Base-by-base conservation (phyloP, 2,113 vertebrate species). In the Cephalopterus ornatus region DNA sequence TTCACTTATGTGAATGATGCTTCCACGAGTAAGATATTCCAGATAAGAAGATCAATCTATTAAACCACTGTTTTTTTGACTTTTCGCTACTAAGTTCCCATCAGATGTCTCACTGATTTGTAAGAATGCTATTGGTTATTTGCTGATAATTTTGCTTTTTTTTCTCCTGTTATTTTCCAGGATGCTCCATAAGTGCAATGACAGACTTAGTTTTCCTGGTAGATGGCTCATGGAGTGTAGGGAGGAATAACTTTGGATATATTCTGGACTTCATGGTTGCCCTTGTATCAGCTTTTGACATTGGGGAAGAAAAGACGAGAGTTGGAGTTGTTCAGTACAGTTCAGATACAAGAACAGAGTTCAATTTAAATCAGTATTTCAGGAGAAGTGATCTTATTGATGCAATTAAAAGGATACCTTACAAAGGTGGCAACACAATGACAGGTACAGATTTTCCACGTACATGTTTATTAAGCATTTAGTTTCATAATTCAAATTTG, bases 241-340 rank as follows among this genome's bases (percentile, higher is more conserved):
- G 99, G 32, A 98, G 98, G 95, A 98, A 97, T 27, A 99, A 99
- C 97, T 99, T 99, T n/a, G 98, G 98, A 85, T 97, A 98, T 91
- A 98, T 99, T 89, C 98, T 99, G 85, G 98, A 96, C 85, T 99
- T 99, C 71, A 98, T 99, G 74, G 96, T 98, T 59, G 98, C 98
- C 27, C 97, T 98, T 72, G 98, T 99, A 24, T 98, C 98, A 46
- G 99, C 99, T 59, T 99, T 99, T 92, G 98, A 99, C 83, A 98
- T 99, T n/a, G 98, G 98, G 20, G 98, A 98, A 91, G 99, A 99
- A 42, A 98, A 98, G 89, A 99, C 99, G 1, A 98, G 99, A 59
- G 99, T 99, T 95, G 99, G 98, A 32, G 98, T 99, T 95, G 98
- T 99, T 59, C 99, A 99, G 95, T 99, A 99, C 97, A 98, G 99